A percentile compares a stretch with the other conserved stretches of the same genome.
Evolutionary conservation across 1,140 invertebrate species (phyloP).

Genomic region (Pogonognathellus flavescens): DNA sequence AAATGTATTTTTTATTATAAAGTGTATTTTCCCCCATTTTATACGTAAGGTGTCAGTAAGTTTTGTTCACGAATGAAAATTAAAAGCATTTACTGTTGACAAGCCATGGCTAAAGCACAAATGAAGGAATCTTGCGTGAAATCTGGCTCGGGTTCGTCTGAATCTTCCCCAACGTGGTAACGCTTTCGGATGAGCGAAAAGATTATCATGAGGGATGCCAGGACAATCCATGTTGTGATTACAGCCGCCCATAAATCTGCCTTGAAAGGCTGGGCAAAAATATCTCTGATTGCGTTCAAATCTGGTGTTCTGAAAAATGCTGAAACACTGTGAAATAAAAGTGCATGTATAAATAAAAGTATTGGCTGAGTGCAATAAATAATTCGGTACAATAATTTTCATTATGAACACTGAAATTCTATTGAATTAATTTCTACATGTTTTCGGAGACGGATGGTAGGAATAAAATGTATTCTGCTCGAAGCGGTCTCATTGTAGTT

Average conservation of each 20-base stretch:
- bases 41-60: too few species aligned
- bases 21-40: too few species aligned
- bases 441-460: constrained; percentile 60
- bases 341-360: neutral
- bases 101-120: constrained; percentile 62
- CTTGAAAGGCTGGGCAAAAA: constrained; percentile 60
- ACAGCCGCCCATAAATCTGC: constrained; percentile 61
- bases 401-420: too few species aligned
- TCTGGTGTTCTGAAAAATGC: constrained; percentile 60
- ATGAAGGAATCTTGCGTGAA: constrained; percentile 64
- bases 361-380: neutral
- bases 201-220: constrained; percentile 45
- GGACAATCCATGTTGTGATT: constrained; percentile 58
- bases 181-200: constrained; percentile 44
- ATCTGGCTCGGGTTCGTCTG: constrained; percentile 54
- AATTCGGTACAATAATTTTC: neutral
- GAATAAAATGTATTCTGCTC: constrained; percentile 52
- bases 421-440: constrained; percentile 52
- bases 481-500: constrained; percentile 30
- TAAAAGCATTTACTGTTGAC: constrained; percentile 63
- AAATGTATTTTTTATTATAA: neutral
- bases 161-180: constrained; percentile 6
- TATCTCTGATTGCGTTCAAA: constrained; percentile 62
- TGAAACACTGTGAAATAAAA: constrained; percentile 57
- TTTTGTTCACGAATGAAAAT: too few species aligned